Percentiles rank a stretch among this genome's conserved stretches.
These are phyloP conservation scores for Apostichopus parvimensis DNA, from an alignment of 35 echinoderm and acorn worm genomes.

Conservation along the genomic window DNA sequence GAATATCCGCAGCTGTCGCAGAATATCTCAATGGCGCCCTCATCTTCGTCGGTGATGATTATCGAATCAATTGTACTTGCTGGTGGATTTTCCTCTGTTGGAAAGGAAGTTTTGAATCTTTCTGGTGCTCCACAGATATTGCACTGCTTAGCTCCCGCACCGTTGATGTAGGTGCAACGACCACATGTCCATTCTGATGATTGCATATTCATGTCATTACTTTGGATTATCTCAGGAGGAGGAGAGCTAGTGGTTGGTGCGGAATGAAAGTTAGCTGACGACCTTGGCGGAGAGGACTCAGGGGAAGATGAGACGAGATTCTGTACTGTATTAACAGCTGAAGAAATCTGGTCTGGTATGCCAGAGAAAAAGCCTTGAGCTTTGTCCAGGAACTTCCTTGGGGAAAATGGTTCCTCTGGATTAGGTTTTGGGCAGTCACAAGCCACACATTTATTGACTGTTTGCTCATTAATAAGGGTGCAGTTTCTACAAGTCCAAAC, in stretches of 20 bases:
- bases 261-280: neutral
- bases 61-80: neutral
- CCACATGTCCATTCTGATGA: slow-evolving; percentile 53
- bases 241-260: neutral
- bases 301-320: slow-evolving; percentile 13
- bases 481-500: slow-evolving; percentile 39
- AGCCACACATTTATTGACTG: neutral
- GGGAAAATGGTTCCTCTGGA: neutral
- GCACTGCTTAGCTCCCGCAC: slow-evolving; percentile 28
- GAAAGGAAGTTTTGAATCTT: neutral
- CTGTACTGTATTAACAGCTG: slow-evolving; percentile 2
- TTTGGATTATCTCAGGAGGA: neutral
- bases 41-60: neutral
- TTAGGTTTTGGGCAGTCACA: neutral
- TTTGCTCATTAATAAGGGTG: slow-evolving; percentile 19
- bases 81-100: slow-evolving; percentile 2
- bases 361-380: slow-evolving; percentile 17
- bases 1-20: neutral
- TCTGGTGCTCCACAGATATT: slow-evolving; percentile 62
- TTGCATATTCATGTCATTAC: neutral
- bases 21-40: neutral
- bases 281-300: neutral
- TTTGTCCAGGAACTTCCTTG: slow-evolving; percentile 22
- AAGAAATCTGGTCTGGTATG: slow-evolving; percentile 27
- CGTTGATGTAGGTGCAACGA: slow-evolving; percentile 66